Base-by-base conservation (phyloP, 2,797 vertebrate species). In the Cynodonichthys magdalenae region DNA sequence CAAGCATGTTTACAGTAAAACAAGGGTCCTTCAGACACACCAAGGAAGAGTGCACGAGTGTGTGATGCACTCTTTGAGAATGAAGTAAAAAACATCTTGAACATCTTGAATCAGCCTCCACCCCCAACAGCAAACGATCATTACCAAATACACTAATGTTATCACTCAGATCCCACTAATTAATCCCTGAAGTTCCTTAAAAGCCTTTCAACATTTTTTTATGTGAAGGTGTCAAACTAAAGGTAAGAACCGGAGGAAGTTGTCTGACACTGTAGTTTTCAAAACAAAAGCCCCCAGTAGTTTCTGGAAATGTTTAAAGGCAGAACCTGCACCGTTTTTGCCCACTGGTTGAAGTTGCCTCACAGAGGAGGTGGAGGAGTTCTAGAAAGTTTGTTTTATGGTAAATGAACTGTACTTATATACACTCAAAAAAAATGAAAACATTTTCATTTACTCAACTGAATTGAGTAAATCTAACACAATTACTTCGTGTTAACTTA, bases 141-240 rank as follows among this genome's bases (percentile, higher is more conserved):
- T 55, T 55, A 59, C 71, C 80, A 85, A 83, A 61, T 70, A 64
- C 53, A 48, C 56, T 45, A 49, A 46, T 61, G 69, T 83, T 85
- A 69, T 80, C 65, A 80, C 55, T 53, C 75, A 84, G 69, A 90
- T 74, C 69, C 53, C 9, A 36, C 69, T 87, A 85, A 91, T 90
- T 90, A 84, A 80, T 3, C 24, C 24, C 24, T 24, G 24, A 24
- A 24, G 3, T 3, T 24, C 24, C 24, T 24, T n/a, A n/a, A n/a
- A n/a, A n/a, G n/a, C n/a, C n/a, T n/a, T n/a, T 24, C 24, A 24
- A 24, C 24, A 24, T 24, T 24, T 24, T 24, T 24, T 24, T 24
- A 24, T 24, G 24, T 24, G 3, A 24, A 3, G 24, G 3, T 24
- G 24, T 24, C 24, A 24, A 24, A 3, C n/a, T 24, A 24, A 24